A percentile compares a stretch with the other conserved stretches of the same genome.
These are phyloP conservation scores for Platorchestia sp. DNA, from an alignment of 1,140 invertebrate species.

Conservation along the genomic window DNA sequence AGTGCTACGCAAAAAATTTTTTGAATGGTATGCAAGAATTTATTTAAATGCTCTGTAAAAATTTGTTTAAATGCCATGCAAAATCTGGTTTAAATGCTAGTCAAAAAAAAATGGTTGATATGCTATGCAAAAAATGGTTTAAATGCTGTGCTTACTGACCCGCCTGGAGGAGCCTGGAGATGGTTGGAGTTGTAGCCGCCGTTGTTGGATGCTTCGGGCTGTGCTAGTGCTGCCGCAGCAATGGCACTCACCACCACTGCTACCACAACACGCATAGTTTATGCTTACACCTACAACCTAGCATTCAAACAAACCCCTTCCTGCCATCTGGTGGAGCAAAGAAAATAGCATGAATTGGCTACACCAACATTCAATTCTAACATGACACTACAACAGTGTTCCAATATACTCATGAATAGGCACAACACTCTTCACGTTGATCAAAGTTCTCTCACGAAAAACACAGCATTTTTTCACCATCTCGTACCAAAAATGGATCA, in stretches of 20 bases:
- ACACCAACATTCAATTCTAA: not conserved
- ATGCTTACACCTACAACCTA: not conserved
- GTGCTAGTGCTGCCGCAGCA: constrained; percentile 12
- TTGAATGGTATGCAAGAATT: too few relatives aligned
- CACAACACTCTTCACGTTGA: not conserved
- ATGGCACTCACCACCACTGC: constrained; percentile 15
- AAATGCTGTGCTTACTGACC: too few relatives aligned
- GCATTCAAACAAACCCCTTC: constrained; percentile 23
- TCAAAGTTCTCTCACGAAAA: not conserved
- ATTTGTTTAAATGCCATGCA: too few relatives aligned
- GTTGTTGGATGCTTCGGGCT: not conserved
- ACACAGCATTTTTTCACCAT: not conserved
- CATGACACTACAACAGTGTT: not conserved
- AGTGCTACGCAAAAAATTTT: too few relatives aligned
- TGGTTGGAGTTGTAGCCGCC: not conserved
- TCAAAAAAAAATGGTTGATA: too few relatives aligned
- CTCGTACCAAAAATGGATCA: not conserved
- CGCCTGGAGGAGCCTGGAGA: not conserved
- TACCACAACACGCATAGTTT: constrained; percentile 45
- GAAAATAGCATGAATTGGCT: not conserved
- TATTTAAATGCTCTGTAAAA: too few relatives aligned
- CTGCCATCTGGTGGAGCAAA: constrained; percentile 29
- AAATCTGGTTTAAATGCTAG: too few relatives aligned
- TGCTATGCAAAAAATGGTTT: too few relatives aligned
- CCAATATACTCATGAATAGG: not conserved